Evolutionary conservation across 2,797 vertebrate genomes (phyloP).

Genomic region (Sternotherus odoratus): DNA sequence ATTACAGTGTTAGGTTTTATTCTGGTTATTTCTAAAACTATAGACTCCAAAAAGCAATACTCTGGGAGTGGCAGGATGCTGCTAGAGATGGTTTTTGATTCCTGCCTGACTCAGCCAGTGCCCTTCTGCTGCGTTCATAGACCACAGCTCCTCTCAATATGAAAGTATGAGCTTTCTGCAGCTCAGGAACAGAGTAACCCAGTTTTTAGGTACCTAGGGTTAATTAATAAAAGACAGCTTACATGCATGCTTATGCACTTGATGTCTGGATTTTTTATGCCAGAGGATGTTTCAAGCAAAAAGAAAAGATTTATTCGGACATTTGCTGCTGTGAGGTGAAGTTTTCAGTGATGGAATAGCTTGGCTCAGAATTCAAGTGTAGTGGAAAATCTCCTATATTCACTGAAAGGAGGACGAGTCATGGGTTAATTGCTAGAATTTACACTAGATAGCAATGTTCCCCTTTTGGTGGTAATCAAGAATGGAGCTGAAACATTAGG

Average conservation of each 20-base stretch:
- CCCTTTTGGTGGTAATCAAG: background rate
- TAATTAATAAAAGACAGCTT: conserved; percentile 41
- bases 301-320: conserved; percentile 42
- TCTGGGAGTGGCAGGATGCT: background rate
- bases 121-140: background rate
- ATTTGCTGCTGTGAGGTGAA: background rate
- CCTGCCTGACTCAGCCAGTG: background rate
- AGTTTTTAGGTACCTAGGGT: conserved; percentile 2
- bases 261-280: conserved; percentile 34
- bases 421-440: background rate
- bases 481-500: background rate
- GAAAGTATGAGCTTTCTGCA: background rate
- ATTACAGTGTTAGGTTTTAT: background rate
- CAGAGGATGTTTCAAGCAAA: conserved; percentile 6
- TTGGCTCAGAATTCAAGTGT: background rate
- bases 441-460: background rate
- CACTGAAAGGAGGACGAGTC: background rate
- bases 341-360: background rate
- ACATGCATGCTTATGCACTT: conserved; percentile 25
- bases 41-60: background rate
- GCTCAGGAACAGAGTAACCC: conserved; percentile 1
- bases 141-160: background rate
- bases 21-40: background rate
- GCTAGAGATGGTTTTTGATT: background rate
- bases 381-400: background rate